Conservation (phyloP, 2,797 vertebrate species). For the Synaphobranchus kaupii region DNA sequence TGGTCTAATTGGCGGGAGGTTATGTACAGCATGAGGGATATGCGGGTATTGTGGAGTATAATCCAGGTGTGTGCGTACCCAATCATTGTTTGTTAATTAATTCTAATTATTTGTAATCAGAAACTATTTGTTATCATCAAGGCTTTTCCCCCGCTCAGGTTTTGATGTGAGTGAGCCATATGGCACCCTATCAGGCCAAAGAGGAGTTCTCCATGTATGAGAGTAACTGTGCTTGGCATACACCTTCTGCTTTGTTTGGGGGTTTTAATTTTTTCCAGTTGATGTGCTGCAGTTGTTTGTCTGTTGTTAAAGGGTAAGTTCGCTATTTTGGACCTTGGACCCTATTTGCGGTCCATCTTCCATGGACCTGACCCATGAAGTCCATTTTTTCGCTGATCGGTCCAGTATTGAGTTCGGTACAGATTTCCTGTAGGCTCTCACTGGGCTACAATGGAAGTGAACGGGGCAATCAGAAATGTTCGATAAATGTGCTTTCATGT, state of each 20-base stretch:
- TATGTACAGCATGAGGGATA: neutral
- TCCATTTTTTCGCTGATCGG: too few relatives aligned
- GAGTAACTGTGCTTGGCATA: neutral
- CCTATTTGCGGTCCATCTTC: too few relatives aligned
- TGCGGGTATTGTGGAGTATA: neutral
- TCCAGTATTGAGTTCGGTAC: too few relatives aligned
- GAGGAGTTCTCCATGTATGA: too few relatives aligned
- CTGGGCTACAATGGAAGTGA: too few relatives aligned
- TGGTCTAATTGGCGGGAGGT: neutral
- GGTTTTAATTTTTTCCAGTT: neutral
- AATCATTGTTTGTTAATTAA: neutral
- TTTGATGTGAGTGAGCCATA: neutral
- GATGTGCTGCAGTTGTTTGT: neutral
- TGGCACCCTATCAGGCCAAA: neutral
- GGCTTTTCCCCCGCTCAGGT: neutral
- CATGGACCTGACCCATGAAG: too few relatives aligned
- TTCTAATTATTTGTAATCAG: neutral
- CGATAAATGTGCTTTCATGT: too few relatives aligned
- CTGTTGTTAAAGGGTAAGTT: too few relatives aligned
- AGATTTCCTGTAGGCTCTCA: too few relatives aligned
- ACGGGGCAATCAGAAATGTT: too few relatives aligned
- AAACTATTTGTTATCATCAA: neutral
- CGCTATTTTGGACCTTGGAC: too few relatives aligned
- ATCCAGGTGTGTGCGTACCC: neutral
- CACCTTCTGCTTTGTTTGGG: neutral